Evolutionary conservation across 2,113 vertebrate genomes (phyloP).

Genomic region (Daboia siamensis): DNA sequence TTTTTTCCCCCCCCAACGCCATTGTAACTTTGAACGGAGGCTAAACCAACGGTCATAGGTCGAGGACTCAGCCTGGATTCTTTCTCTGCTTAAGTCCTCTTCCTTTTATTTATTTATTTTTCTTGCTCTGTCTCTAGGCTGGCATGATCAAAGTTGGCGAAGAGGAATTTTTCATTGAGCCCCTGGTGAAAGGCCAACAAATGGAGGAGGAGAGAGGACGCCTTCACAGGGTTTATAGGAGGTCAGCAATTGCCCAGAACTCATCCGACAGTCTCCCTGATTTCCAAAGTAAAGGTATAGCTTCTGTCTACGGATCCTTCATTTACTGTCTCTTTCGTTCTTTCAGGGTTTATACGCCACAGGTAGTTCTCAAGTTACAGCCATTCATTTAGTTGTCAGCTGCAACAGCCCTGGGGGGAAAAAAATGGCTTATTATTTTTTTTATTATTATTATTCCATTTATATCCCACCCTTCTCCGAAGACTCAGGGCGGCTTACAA

Average conservation of each 20-base stretch:
- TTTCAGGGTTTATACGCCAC: not conserved
- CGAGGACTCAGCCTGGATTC: not conserved
- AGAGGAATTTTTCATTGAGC: constrained; percentile 97
- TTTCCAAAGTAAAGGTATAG: constrained; percentile 69
- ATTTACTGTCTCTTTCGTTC: accelerated
- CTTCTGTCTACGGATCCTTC: accelerated
- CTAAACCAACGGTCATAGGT: no score
- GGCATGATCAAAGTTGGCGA: constrained; percentile 92
- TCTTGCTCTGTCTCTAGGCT: constrained; percentile 73
- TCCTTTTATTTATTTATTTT: not conserved
- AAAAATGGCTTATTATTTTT: no score
- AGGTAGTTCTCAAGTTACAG: no score
- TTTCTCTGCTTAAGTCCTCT: not conserved
- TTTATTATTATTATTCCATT: no score
- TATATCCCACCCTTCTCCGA: no score
- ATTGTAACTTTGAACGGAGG: no score
- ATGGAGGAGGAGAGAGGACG: constrained; percentile 88
- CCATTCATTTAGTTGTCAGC: no score
- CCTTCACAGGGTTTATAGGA: constrained; percentile 90
- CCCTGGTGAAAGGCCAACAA: constrained; percentile 88
- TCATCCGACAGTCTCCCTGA: constrained; percentile 66
- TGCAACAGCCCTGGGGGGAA: no score
- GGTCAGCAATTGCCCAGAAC: constrained; percentile 74
- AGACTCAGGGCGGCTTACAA: no score
- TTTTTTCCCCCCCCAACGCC: no score